Evolutionary conservation across 2,113 vertebrate genomes (phyloP).

Genomic region (Mormyrus iriodes): DNA sequence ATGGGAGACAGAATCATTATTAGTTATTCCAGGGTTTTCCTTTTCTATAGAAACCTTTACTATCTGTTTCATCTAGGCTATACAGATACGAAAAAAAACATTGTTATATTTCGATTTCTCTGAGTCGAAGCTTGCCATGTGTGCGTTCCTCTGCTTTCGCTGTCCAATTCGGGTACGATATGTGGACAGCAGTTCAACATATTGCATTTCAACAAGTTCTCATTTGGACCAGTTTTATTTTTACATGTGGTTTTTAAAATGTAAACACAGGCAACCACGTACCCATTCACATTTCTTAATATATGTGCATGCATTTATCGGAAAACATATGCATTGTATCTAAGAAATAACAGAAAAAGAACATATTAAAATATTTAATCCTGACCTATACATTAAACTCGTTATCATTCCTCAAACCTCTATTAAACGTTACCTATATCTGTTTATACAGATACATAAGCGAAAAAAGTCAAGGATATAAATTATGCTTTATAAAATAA

Average conservation of each 20-base stretch:
- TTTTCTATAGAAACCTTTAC: background rate
- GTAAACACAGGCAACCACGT: background rate
- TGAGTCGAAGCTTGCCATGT: background rate
- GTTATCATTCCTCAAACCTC: background rate
- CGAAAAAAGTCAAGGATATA: background rate
- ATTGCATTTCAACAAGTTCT: conserved; percentile 1
- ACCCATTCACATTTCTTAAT: background rate
- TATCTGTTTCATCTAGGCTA: background rate
- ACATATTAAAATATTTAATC: background rate
- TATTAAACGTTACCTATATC: background rate
- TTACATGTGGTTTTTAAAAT: background rate
- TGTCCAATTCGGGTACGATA: background rate
- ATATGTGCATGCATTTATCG: background rate
- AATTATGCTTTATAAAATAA: background rate
- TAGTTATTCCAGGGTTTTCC: background rate
- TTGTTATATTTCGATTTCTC: background rate
- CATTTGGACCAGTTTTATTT: background rate
- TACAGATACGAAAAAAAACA: background rate
- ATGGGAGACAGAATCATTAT: background rate
- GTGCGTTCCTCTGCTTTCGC: background rate
- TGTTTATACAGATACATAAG: background rate
- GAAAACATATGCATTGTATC: background rate
- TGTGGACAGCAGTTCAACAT: background rate
- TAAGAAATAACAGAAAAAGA: background rate
- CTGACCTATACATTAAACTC: background rate